These are phyloP conservation scores for Girardia tigrina DNA, from an alignment of 2,888 invertebrate genomes.

Conservation along the genomic window DNA sequence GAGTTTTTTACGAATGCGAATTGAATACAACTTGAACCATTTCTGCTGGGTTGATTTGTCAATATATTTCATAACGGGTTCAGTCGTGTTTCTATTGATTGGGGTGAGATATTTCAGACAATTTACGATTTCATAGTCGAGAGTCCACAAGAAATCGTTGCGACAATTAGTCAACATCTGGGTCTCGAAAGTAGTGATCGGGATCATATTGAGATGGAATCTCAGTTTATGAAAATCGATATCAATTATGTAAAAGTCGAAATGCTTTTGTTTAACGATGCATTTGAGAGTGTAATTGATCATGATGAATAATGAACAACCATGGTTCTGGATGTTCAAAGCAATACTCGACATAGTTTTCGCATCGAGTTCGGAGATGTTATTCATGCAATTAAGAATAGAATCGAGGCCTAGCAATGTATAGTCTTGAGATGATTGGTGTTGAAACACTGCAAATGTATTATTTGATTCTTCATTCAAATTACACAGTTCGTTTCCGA, in stretches of 20 bases:
- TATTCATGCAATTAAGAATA: too few species aligned
- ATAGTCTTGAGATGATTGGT: too few species aligned
- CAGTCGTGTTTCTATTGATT: background rate
- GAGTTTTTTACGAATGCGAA: background rate
- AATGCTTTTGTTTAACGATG: background rate
- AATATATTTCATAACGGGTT: conserved; percentile 24
- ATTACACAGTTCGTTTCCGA: too few species aligned
- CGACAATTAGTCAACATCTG: conserved; percentile 20
- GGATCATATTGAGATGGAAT: conserved; percentile 59
- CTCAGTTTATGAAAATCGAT: conserved; percentile 53
- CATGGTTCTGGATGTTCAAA: background rate
- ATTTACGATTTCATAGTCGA: conserved; percentile 31
- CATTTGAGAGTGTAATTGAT: conserved; percentile 24
- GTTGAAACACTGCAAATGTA: too few species aligned
- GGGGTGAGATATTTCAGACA: conserved; percentile 25
- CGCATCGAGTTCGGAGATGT: background rate
- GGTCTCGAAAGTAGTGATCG: conserved; percentile 52
- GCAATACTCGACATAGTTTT: conserved; percentile 15
- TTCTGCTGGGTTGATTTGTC: background rate
- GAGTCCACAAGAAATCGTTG: conserved; percentile 25
- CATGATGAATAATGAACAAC: conserved; percentile 24
- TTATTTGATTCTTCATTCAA: too few species aligned
- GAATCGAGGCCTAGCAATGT: too few species aligned
- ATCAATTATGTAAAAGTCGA: conserved; percentile 37
- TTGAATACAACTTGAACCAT: background rate